A percentile compares a stretch with the other conserved stretches of the same genome.
Conservation (phyloP, 2,888 invertebrate species). For the Eristalis intricaria region DNA sequence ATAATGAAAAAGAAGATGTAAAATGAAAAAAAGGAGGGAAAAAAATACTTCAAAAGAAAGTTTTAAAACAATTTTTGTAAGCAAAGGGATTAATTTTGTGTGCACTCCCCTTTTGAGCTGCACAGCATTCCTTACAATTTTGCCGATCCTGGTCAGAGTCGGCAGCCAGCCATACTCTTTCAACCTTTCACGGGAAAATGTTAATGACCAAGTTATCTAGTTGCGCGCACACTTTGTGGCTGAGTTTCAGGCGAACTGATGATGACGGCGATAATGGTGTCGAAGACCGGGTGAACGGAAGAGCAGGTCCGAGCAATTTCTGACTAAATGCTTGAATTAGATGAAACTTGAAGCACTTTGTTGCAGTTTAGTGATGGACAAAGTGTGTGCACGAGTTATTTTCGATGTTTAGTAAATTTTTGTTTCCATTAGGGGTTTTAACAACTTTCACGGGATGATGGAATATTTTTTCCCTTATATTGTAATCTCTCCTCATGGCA, state of each 20-base stretch:
- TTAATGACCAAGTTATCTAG: conserved; percentile 59
- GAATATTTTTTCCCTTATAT: no score
- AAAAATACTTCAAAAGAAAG: conserved; percentile 55
- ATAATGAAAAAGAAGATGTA: background rate
- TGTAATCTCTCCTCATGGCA: no score
- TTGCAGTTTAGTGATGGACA: conserved; percentile 25
- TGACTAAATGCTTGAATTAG: conserved; percentile 56
- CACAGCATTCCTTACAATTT: background rate
- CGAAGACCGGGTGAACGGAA: background rate
- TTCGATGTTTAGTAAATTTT: conserved; percentile 43
- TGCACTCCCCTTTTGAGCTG: conserved; percentile 16
- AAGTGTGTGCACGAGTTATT: conserved; percentile 25
- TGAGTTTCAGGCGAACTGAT: background rate
- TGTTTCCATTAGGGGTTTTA: background rate
- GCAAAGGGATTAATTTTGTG: conserved; percentile 60
- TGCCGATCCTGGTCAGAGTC: background rate
- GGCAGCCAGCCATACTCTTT: conserved; percentile 36
- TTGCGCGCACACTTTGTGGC: conserved; percentile 52
- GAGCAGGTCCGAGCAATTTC: conserved; percentile 39
- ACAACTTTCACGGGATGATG: no score
- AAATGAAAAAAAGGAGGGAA: background rate
- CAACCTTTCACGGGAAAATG: conserved; percentile 40
- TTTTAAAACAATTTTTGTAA: conserved; percentile 63
- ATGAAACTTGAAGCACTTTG: conserved; percentile 55
- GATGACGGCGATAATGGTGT: background rate